A percentile compares a stretch with the other conserved stretches of the same genome.
These are phyloP conservation scores for Heptranchias perlo DNA, from an alignment of 2,113 vertebrate species.

Conservation along the genomic window DNA sequence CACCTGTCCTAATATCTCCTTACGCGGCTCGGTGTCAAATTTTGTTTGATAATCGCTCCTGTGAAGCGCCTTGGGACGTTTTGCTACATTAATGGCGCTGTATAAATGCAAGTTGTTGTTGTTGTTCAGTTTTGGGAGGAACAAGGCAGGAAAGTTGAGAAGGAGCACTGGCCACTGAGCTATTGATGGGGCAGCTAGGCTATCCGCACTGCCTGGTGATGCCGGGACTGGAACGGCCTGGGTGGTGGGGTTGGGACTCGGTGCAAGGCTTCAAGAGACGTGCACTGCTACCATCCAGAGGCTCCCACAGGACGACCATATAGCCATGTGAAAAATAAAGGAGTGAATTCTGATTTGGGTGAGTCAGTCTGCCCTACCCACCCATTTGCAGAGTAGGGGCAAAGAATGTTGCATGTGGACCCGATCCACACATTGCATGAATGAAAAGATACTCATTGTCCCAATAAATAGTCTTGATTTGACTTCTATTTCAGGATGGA, in stretches of 20 bases:
- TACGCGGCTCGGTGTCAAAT: no score
- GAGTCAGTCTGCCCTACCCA: not conserved
- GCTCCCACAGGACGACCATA: no score
- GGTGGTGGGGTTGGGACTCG: not conserved
- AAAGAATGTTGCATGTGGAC: not conserved
- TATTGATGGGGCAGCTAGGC: not conserved
- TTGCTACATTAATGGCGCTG: no score
- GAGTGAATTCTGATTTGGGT: not conserved
- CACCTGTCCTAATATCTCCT: no score
- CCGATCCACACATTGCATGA: not conserved
- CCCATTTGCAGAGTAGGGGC: not conserved
- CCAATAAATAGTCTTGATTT: not conserved
- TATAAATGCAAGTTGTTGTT: no score
- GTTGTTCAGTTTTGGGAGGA: not conserved
- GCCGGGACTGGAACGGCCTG: not conserved
- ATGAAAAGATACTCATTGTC: not conserved
- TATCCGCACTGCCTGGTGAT: not conserved
- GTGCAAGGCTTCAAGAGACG: not conserved
- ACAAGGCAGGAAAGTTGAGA: not conserved
- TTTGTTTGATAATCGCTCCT: no score
- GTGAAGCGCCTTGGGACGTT: no score
- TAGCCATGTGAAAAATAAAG: not conserved
- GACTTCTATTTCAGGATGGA: constrained; percentile 16
- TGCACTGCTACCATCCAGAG: no score
- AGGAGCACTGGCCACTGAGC: not conserved